These are phyloP conservation scores for Grallaria varia DNA, from an alignment of 2,113 vertebrate genomes.

Conservation along the genomic window DNA sequence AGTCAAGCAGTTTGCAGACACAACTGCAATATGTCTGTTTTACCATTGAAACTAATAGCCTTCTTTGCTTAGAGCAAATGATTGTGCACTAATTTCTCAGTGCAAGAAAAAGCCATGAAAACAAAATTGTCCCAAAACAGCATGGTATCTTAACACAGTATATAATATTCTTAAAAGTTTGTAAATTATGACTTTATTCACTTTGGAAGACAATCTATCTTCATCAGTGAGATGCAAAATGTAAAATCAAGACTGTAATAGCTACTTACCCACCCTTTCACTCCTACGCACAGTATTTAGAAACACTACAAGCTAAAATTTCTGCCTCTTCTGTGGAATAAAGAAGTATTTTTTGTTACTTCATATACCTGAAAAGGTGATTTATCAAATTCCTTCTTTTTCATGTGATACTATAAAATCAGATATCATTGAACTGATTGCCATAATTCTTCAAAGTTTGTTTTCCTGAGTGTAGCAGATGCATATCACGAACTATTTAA, in stretches of 20 bases:
- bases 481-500: conserved; percentile 28
- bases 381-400: conserved; percentile 61
- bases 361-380: conserved; percentile 67
- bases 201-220: conserved; percentile 41
- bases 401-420: conserved; percentile 44
- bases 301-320: conserved; percentile 56
- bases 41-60: not conserved
- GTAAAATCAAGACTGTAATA: conserved; percentile 62
- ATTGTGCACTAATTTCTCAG: conserved; percentile 3
- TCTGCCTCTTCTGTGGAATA: conserved; percentile 47
- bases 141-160: not conserved
- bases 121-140: not conserved
- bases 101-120: not conserved
- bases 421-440: conserved; percentile 56
- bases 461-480: conserved; percentile 28
- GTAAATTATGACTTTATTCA: conserved; percentile 58
- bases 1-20: not conserved
- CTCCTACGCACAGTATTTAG: conserved; percentile 56
- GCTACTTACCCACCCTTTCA: conserved; percentile 11
- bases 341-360: conserved; percentile 47
- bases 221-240: conserved; percentile 64
- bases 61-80: conserved; percentile 11
- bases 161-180: conserved; percentile 33
- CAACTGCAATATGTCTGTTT: not conserved
- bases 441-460: conserved; percentile 55